Evolutionary conservation across 2,797 vertebrate species (phyloP).

Genomic region (Todus mexicanus): DNA sequence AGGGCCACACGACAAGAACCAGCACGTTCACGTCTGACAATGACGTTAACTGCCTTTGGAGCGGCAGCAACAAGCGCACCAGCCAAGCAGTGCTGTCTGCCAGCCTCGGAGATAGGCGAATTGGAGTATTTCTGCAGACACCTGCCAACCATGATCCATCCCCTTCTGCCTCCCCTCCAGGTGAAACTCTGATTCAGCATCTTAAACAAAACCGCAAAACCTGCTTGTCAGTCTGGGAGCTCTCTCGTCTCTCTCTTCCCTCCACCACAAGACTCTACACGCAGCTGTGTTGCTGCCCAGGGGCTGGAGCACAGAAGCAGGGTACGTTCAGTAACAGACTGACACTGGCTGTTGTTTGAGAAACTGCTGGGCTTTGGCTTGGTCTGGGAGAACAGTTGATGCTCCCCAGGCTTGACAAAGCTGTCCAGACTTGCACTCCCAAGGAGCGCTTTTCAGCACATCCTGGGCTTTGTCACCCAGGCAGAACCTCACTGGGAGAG

Average conservation of each 20-base stretch:
- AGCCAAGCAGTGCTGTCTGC: constrained; percentile 5
- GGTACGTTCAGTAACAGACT: background rate
- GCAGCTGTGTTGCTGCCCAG: constrained; percentile 38
- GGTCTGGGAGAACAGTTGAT: background rate
- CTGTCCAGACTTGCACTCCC: constrained; percentile 48
- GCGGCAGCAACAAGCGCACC: background rate
- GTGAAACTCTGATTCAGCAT: constrained; percentile 72
- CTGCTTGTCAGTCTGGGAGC: constrained; percentile 65
- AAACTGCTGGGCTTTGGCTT: constrained; percentile 16
- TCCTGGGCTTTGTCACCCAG: constrained; percentile 30
- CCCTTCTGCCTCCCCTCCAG: constrained; percentile 49
- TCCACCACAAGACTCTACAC: constrained; percentile 55
- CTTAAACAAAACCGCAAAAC: constrained; percentile 57
- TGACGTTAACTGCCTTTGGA: constrained; percentile 29
- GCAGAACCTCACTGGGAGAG: background rate
- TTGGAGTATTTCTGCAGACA: constrained; percentile 20
- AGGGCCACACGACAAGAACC: constrained; percentile 41
- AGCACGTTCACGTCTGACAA: constrained; percentile 26
- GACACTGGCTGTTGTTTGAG: background rate
- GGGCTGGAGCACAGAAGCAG: constrained; percentile 31
- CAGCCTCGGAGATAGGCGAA: constrained; percentile 20
- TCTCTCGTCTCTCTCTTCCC: constrained; percentile 30
- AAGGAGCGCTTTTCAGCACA: background rate
- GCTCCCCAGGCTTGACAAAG: constrained; percentile 29
- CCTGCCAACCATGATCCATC: constrained; percentile 51